These are phyloP conservation scores for Hylaea fasciaria DNA, from an alignment of 2,888 invertebrate genomes.

Conservation along the genomic window DNA sequence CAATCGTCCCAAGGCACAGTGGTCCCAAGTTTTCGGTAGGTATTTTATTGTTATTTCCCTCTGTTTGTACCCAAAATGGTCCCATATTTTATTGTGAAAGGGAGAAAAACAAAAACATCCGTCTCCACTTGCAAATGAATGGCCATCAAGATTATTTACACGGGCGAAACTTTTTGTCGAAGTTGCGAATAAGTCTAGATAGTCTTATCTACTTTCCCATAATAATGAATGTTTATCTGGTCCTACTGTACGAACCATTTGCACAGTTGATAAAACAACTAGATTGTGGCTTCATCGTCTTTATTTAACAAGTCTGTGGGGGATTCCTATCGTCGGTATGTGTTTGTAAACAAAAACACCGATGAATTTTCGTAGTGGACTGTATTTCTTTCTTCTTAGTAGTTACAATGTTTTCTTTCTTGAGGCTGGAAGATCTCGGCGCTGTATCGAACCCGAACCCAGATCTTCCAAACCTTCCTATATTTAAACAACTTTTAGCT, in stretches of 20 bases:
- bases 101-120: slow-evolving; percentile 35
- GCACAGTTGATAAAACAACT: neutral
- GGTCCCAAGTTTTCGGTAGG: slow-evolving; percentile 96
- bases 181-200: slow-evolving; percentile 15
- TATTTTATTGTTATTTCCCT: slow-evolving; percentile 37
- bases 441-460: too few relatives aligned
- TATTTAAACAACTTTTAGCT: too few relatives aligned
- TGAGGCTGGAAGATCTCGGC: too few relatives aligned
- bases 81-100: slow-evolving; percentile 27
- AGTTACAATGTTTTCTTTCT: too few relatives aligned
- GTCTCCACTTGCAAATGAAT: slow-evolving; percentile 24
- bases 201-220: slow-evolving; percentile 2
- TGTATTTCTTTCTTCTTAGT: too few relatives aligned
- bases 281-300: neutral
- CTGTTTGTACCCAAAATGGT: slow-evolving; percentile 22
- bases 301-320: neutral
- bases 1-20: slow-evolving; percentile 95
- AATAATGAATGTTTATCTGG: neutral
- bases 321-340: too few relatives aligned
- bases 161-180: slow-evolving; percentile 18
- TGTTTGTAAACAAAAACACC: too few relatives aligned
- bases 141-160: slow-evolving; percentile 20
- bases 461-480: too few relatives aligned
- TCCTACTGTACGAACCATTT: neutral
- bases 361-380: too few relatives aligned